phyloP scores from a whole-genome alignment of 2,888 invertebrate genomes.

The Drosophila eohydei region DNA sequence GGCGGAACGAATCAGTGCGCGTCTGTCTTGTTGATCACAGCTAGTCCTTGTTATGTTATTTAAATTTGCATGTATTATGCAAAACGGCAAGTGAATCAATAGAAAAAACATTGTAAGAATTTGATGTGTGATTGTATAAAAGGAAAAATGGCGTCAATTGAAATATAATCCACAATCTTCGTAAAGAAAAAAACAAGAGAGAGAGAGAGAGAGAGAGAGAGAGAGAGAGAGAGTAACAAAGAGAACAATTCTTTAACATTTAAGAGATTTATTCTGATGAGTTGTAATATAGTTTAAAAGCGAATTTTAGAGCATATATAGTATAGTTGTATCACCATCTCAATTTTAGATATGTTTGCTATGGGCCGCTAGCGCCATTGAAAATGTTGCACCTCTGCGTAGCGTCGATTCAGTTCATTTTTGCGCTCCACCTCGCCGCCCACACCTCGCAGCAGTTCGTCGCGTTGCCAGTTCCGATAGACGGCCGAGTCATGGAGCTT shows the following conservation, averaged over 20 bases:
- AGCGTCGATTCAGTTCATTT: conserved; percentile 59
- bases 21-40: neutral
- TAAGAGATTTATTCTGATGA: neutral
- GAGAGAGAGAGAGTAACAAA: neutral
- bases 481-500: conserved; percentile 49
- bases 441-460: conserved; percentile 54
- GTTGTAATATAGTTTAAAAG: neutral
- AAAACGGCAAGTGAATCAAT: neutral
- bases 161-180: neutral
- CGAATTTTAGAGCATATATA: neutral
- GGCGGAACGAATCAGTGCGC: neutral
- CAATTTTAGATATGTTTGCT: neutral
- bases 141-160: neutral
- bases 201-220: neutral
- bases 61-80: neutral
- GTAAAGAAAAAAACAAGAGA: neutral
- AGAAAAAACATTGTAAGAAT: neutral
- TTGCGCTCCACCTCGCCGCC: conserved; percentile 63
- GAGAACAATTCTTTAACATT: neutral
- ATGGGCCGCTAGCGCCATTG: conserved; percentile 15
- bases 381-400: conserved; percentile 39
- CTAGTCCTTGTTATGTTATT: neutral
- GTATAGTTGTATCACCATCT: neutral
- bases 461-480: conserved; percentile 62
- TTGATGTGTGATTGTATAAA: neutral